Evolutionary conservation across 2,797 vertebrate species (phyloP).

Genomic region (Gallinago stenura): DNA sequence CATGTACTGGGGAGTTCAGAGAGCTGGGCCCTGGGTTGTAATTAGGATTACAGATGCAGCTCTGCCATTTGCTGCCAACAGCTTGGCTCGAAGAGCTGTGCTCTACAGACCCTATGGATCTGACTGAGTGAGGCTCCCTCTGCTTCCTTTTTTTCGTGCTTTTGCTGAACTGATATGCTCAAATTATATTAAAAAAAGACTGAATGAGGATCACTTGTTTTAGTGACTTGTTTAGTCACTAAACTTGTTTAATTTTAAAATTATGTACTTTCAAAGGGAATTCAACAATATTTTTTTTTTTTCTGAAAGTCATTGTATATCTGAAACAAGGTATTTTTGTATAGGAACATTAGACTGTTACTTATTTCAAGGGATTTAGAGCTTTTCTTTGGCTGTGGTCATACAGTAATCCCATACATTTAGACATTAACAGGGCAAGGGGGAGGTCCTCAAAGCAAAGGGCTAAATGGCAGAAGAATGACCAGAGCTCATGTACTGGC

Average conservation of each 20-base stretch:
- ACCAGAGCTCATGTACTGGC: neutral
- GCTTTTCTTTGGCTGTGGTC: neutral
- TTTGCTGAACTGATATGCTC: neutral
- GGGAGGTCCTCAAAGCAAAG: neutral
- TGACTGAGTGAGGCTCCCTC: neutral
- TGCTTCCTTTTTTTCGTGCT: neutral
- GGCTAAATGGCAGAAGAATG: neutral
- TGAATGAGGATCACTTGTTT: neutral
- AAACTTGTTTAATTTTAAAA: neutral
- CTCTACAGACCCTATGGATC: neutral
- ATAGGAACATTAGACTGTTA: neutral
- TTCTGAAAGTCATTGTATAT: neutral
- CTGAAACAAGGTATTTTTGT: neutral
- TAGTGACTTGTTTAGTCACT: no score
- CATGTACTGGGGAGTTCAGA: neutral
- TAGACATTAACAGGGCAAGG: neutral
- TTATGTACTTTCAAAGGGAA: neutral
- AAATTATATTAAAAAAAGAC: neutral
- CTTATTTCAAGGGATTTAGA: neutral
- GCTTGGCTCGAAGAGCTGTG: neutral
- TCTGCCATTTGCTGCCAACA: neutral
- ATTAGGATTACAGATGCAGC: neutral
- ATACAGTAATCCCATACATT: neutral
- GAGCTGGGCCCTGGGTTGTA: neutral
- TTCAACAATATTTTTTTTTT: neutral